Percentiles rank a stretch among this genome's conserved stretches.
phyloP scores from a whole-genome alignment of 2,113 vertebrate species.

The Nothoprocta perdicaria region DNA sequence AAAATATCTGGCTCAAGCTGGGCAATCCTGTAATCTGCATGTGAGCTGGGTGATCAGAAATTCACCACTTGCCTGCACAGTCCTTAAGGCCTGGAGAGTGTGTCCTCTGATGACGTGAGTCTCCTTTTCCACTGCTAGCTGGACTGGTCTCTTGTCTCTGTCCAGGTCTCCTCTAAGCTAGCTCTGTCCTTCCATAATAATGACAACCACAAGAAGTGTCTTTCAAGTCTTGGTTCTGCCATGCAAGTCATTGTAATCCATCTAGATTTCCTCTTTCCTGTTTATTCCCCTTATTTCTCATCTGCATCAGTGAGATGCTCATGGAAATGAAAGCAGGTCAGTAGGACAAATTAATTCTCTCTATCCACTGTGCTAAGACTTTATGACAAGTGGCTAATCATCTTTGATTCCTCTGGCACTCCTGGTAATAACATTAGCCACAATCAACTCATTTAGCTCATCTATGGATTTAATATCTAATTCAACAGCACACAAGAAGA shows the following conservation, averaged over 20 bases:
- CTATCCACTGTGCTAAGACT: constrained; percentile 7
- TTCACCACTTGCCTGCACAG: neutral
- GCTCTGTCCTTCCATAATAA: neutral
- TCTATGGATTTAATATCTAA: constrained; percentile 29
- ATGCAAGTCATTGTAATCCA: neutral
- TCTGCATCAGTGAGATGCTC: accelerated
- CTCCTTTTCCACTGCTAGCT: neutral
- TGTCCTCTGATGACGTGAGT: neutral
- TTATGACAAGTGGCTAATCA: constrained; percentile 53
- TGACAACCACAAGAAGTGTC: neutral
- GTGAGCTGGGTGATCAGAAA: neutral
- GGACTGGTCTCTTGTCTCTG: neutral
- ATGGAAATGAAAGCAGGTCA: constrained; percentile 18
- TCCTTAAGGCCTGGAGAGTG: neutral
- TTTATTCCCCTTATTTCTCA: neutral
- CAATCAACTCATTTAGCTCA: constrained; percentile 44
- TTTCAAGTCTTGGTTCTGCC: neutral
- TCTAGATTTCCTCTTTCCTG: neutral
- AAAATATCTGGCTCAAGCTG: neutral
- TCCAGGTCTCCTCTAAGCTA: neutral
- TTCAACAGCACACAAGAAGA: neutral
- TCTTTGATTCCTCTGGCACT: constrained; percentile 48
- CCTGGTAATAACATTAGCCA: constrained; percentile 27
- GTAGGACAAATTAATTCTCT: constrained; percentile 44
- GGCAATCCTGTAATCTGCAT: accelerated